Evolutionary conservation across 1,140 invertebrate species (phyloP).

Genomic region (Zaprionus capensis): DNA sequence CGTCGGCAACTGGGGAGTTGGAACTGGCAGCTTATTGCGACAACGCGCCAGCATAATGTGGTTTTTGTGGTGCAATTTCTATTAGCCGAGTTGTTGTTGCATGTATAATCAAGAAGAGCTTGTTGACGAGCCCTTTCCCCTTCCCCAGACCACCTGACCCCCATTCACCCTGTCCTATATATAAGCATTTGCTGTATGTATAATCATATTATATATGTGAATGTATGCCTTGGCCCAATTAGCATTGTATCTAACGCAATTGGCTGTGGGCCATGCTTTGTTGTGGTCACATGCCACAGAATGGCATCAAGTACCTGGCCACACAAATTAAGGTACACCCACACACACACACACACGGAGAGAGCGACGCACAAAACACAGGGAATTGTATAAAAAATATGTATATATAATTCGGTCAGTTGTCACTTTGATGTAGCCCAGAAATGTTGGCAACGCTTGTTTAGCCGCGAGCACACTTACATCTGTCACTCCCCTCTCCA

Average conservation of each 20-base stretch:
- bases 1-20: background rate
- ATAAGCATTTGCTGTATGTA: background rate
- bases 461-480: constrained; percentile 60
- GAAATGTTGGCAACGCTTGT: constrained; percentile 58
- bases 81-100: constrained; percentile 59
- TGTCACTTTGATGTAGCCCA: constrained; percentile 69
- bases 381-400: constrained; percentile 28
- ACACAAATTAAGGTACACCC: constrained; percentile 41
- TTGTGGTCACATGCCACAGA: constrained; percentile 58
- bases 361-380: background rate
- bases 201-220: constrained; percentile 31
- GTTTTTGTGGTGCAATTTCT: constrained; percentile 75
- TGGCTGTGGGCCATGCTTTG: constrained; percentile 72
- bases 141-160: background rate
- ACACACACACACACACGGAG: constrained; percentile 11
- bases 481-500: constrained; percentile 24
- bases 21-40: constrained; percentile 45
- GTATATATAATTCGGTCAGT: constrained; percentile 69
- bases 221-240: constrained; percentile 63
- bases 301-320: constrained; percentile 45
- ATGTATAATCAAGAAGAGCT: constrained; percentile 57
- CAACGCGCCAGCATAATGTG: constrained; percentile 76
- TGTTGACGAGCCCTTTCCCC: constrained; percentile 2
- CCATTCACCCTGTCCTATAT: background rate
- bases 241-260: constrained; percentile 68